phyloP scores from a whole-genome alignment of 2,113 vertebrate genomes.

The Nannospalax galili region DNA sequence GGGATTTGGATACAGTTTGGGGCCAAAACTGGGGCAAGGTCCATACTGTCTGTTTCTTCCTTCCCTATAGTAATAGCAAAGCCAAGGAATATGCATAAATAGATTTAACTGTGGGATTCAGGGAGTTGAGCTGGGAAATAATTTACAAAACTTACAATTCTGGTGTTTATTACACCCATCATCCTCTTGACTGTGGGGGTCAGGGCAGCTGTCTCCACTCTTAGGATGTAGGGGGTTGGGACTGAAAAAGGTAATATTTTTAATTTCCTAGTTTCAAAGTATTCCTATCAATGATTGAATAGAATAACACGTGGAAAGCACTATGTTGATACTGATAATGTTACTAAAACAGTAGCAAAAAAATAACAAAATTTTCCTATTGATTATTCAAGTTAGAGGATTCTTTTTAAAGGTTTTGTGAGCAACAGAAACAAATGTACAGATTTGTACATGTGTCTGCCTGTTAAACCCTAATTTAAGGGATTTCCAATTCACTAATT shows the following conservation, averaged over 20 bases:
- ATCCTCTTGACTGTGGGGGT: background rate
- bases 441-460: background rate
- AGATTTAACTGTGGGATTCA: background rate
- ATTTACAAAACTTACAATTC: background rate
- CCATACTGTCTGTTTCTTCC: background rate
- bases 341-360: conserved; percentile 41
- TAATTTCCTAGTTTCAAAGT: background rate
- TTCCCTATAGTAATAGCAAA: background rate
- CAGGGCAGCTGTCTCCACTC: background rate
- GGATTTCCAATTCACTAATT: conserved; percentile 43
- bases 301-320: conserved; percentile 7
- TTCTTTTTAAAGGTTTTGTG: conserved; percentile 33
- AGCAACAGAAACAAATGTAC: background rate
- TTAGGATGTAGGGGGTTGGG: background rate
- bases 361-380: too few species aligned
- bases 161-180: background rate
- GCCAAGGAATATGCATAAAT: background rate
- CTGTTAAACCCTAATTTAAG: background rate
- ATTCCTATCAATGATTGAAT: background rate
- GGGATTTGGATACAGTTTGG: background rate
- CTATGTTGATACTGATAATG: background rate
- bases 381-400: conserved; percentile 20
- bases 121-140: background rate
- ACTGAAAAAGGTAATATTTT: background rate
- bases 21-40: background rate